Evolutionary conservation across 2,888 invertebrate genomes (phyloP), one percentile per base, ranked within the genome.

Genomic region (Strigamia maritima): DNA sequence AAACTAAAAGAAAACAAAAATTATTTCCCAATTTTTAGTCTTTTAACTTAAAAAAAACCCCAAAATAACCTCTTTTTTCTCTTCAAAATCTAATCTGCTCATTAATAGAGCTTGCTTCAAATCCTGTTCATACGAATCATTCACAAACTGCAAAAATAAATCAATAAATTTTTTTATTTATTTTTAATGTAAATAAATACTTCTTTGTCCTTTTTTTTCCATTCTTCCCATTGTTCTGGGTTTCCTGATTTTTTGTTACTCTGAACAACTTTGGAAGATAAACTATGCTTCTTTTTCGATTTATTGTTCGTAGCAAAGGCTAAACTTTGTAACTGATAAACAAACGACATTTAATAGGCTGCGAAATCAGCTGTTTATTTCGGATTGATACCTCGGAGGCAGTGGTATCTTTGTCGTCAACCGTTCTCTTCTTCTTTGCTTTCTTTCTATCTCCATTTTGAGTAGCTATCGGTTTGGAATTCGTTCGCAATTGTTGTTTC

Each of bases 181-280:
- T 54, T 54, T 54, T 54, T 22, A 54, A 19, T 54, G 2, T 4
- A n/a, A 4, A 4, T 16, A 2, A 49, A 76, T 84, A 91, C 89
- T 87, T 91, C 89, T 80, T 88, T 89, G 86, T 92, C 92, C 84
- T 91, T 91, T 84, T 90, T 89, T 83, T 91, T 91, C 92, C 92
- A 92, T 82, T 89, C 89, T 85, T 92, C 91, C 92, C 92, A 92
- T 83, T 92, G 91, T 82, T 90, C 89, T 28, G 87, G 86, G 22
- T 89, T 87, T 79, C 86, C 85, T 35, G 76, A 75, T 0, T 82
- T 80, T 60, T 79, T 78, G 35, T 80, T 81, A 12, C 44, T 54
- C 4, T 2, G 2, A 22, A 24, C 19, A 24, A 3, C 6, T n/a
- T 77, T 77, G 22, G 14, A 12, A 19, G 49, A 22, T 16, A 24